Evolutionary conservation across 2,888 invertebrate genomes (phyloP).

Genomic region (Suillia variegata): DNA sequence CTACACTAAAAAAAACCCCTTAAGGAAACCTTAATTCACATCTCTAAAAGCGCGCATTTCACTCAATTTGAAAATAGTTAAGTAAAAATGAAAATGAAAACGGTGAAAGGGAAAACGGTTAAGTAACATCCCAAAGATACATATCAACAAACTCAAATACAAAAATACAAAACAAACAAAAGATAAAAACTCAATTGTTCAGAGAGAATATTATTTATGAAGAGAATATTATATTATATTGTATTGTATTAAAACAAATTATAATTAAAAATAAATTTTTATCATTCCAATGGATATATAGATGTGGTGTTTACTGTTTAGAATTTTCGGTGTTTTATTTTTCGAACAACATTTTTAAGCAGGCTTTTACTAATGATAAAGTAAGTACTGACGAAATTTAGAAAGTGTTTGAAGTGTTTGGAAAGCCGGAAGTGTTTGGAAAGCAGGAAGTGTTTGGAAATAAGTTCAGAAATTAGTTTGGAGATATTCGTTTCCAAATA

Average conservation of each 20-base stretch:
- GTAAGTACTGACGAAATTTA: no score
- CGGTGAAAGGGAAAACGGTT: slow-evolving; percentile 8
- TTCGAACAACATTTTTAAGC: no score
- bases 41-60: no score
- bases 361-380: no score
- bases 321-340: no score
- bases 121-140: slow-evolving; percentile 15
- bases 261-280: slow-evolving; percentile 54
- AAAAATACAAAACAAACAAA: neutral
- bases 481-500: no score
- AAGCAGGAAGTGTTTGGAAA: no score
- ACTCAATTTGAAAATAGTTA: slow-evolving; percentile 5
- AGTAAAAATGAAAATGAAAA: slow-evolving; percentile 21
- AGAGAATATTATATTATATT: slow-evolving; percentile 8
- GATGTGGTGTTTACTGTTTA: slow-evolving; percentile 47
- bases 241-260: neutral
- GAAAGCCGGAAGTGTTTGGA: no score
- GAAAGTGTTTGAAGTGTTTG: no score
- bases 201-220: slow-evolving; percentile 16
- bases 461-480: no score
- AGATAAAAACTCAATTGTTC: slow-evolving; percentile 2
- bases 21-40: no score
- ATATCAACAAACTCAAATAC: neutral
- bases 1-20: no score
- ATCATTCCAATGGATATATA: slow-evolving; percentile 56